Percentiles rank a stretch among this genome's conserved stretches.
Evolutionary conservation across 2,888 invertebrate species (phyloP).

Genomic region (Lasioglossum villosulum): DNA sequence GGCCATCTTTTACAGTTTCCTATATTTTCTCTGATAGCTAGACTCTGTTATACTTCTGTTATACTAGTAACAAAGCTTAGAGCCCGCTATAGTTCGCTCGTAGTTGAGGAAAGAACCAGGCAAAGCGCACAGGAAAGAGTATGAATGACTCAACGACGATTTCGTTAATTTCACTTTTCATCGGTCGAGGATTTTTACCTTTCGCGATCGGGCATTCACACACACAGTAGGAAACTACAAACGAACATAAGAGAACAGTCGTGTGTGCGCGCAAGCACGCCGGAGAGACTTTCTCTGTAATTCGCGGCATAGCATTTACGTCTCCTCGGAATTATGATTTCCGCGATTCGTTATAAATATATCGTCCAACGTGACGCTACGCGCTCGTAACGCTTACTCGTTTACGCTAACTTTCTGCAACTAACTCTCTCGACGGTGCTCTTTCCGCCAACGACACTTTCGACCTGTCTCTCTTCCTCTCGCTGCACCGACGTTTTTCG

Average conservation of each 20-base stretch:
- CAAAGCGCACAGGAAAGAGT: background rate
- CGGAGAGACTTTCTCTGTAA: slow-evolving; percentile 63
- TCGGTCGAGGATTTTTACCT: slow-evolving; percentile 38
- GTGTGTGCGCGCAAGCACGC: slow-evolving; percentile 5
- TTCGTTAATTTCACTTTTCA: slow-evolving; percentile 57
- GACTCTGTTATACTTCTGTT: too few relatives aligned
- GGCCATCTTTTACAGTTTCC: too few relatives aligned
- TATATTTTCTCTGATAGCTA: background rate
- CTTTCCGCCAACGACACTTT: slow-evolving; percentile 61
- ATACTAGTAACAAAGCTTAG: too few relatives aligned
- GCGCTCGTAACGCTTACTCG: slow-evolving; percentile 40
- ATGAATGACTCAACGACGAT: slow-evolving; percentile 31
- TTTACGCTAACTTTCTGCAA: slow-evolving; percentile 55
- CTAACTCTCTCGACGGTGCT: slow-evolving; percentile 27
- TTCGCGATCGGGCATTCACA: slow-evolving; percentile 12
- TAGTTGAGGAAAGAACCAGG: background rate
- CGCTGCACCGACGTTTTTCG: slow-evolving; percentile 13
- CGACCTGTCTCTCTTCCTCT: slow-evolving; percentile 30
- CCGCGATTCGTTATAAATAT: slow-evolving; percentile 62
- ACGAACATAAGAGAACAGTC: background rate
- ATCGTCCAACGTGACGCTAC: slow-evolving; percentile 49
- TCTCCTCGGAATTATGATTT: slow-evolving; percentile 65
- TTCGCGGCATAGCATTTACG: slow-evolving; percentile 46
- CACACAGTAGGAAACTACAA: background rate
- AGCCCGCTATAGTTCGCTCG: background rate